Percentiles rank a stretch among this genome's conserved stretches.
phyloP scores from a whole-genome alignment of 2,113 vertebrate genomes.

The Ailuropoda melanoleuca region DNA sequence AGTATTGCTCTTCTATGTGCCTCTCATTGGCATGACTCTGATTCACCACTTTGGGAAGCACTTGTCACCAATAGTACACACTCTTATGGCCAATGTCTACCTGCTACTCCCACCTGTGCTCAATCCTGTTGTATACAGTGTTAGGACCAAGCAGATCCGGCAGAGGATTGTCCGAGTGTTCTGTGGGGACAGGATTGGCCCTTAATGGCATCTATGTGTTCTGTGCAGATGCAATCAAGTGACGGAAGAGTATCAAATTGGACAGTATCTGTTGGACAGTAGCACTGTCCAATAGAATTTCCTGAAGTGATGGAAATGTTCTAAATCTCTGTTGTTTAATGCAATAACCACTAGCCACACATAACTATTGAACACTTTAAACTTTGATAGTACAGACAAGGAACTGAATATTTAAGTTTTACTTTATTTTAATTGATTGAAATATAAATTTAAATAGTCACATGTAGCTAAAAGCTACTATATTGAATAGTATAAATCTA shows the following conservation, averaged over 20 bases:
- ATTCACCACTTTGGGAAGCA: constrained; percentile 22
- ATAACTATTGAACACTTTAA: neutral
- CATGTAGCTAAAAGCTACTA: neutral
- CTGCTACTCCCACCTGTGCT: constrained; percentile 42
- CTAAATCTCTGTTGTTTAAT: neutral
- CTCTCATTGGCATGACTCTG: neutral
- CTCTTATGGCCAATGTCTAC: neutral
- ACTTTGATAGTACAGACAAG: neutral
- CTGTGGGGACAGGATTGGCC: neutral
- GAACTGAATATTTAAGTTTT: neutral
- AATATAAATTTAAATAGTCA: neutral
- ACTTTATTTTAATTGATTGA: neutral
- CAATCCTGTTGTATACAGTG: constrained; percentile 42
- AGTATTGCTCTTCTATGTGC: constrained; percentile 33
- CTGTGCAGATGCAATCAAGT: neutral
- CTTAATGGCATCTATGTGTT: neutral
- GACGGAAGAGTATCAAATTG: neutral
- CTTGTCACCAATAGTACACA: neutral
- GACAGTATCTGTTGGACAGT: no score
- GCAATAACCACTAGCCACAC: neutral
- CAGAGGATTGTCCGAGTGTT: neutral
- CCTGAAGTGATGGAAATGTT: neutral
- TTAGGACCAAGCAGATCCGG: constrained; percentile 52
- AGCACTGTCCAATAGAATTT: neutral
- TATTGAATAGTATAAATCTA: neutral